Evolutionary conservation across 1,140 invertebrate species (phyloP), one percentile per base, ranked within the genome.

Genomic region (Drosophila punjabiensis): DNA sequence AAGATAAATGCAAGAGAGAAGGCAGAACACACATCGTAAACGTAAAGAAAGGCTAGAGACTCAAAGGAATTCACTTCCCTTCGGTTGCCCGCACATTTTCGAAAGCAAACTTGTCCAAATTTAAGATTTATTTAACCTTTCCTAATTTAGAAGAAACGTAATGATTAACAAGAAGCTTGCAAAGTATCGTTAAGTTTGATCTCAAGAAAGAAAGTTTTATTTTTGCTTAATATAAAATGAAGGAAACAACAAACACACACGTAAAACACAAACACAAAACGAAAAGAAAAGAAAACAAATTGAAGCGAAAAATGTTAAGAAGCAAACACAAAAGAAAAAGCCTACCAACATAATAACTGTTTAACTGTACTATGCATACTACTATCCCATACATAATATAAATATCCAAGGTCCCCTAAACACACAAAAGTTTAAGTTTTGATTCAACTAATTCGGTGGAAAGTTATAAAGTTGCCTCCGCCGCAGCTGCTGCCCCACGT

Each of bases 141-240:
- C 43, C 65, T 73, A 82, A 82, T 73, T 73, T 61, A 73, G 11
- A 63, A 20, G 52, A 55, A 52, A 68, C 58, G 30, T n/a, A 18
- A 53, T 14, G 30, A 61, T 60, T 64, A 65, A 84, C 13, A 67
- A 68, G 65, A 84, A 79, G 76, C 82, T 90, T 89, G 85, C 85
- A 88, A 88, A 89, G 86, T 90, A 89, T 89, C 86, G 86, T 90
- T 89, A 89, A 89, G 87, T 90, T 90, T 90, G 86, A 90, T 90
- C 86, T 90, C 86, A 90, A 91, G 76, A 79, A 79, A 70, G 55
- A 70, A 86, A 86, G 76, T 90, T 88, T 84, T 68, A 74, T 83
- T 89, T 88, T 89, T 90, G 86, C 82, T 85, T 90, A 84, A 80
- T 89, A 82, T 86, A 90, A 90, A 81, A 78, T 20, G 62, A 80